phyloP scores from a whole-genome alignment of 2,888 invertebrate species.

The Drosophila ustulata region DNA sequence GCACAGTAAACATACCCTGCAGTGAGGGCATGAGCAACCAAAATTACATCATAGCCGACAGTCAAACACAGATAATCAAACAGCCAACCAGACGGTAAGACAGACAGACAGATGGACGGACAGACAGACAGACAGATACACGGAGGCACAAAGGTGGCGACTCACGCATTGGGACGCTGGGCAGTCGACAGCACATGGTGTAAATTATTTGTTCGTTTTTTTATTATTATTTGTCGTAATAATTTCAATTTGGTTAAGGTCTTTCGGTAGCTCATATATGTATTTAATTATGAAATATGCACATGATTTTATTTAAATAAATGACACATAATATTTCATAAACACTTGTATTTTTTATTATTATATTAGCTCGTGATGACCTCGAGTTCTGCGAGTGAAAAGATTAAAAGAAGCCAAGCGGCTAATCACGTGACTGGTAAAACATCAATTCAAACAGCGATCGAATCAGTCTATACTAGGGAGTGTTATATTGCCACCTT shows the following conservation, averaged over 20 bases:
- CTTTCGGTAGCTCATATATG: constrained; percentile 26
- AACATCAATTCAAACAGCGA: constrained; percentile 1
- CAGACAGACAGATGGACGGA: background rate
- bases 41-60: constrained; percentile 25
- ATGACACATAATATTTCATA: constrained; percentile 31
- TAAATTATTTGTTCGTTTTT: constrained; percentile 22
- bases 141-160: constrained; percentile 28
- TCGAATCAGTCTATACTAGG: background rate
- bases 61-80: constrained; percentile 24
- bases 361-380: constrained; percentile 10
- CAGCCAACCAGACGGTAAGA: background rate
- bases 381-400: constrained; percentile 17
- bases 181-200: constrained; percentile 22
- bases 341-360: background rate
- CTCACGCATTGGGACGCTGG: constrained; percentile 24
- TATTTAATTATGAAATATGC: constrained; percentile 36
- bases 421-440: constrained; percentile 20
- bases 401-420: background rate
- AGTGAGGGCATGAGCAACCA: constrained; percentile 4
- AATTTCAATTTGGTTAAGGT: constrained; percentile 32
- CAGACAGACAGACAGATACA: constrained; percentile 7
- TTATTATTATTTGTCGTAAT: constrained; percentile 38
- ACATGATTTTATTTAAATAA: constrained; percentile 41
- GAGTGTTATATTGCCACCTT: background rate
- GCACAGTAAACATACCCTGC: background rate